A percentile compares a stretch with the other conserved stretches of the same genome.
These are phyloP conservation scores for Polietes domitor DNA, from an alignment of 2,888 invertebrate genomes.

Conservation along the genomic window DNA sequence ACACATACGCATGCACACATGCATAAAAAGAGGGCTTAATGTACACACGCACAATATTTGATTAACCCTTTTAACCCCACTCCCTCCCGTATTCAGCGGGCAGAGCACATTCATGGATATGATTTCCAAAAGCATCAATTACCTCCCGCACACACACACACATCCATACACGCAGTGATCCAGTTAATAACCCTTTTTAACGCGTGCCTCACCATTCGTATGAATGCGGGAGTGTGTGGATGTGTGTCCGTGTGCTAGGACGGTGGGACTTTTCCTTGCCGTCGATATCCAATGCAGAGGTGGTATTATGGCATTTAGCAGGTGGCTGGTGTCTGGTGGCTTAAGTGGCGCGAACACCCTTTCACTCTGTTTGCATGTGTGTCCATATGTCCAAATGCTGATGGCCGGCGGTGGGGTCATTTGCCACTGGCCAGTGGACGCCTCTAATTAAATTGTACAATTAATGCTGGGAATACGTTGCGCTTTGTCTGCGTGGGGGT, in stretches of 20 bases:
- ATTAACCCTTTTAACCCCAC: conserved; percentile 66
- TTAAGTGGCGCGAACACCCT: conserved; percentile 80
- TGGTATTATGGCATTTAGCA: conserved; percentile 64
- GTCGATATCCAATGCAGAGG: conserved; percentile 57
- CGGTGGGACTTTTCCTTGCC: conserved; percentile 50
- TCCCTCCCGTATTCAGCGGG: not conserved
- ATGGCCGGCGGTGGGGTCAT: conserved; percentile 46
- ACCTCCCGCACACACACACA: conserved; percentile 32
- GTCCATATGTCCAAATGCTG: conserved; percentile 22
- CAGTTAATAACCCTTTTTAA: conserved; percentile 80
- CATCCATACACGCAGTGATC: conserved; percentile 69
- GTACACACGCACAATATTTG: conserved; percentile 68
- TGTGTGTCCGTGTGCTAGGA: conserved; percentile 34
- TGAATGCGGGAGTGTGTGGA: conserved; percentile 30
- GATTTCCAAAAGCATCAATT: conserved; percentile 64
- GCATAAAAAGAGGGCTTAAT: conserved; percentile 60
- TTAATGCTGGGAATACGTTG: conserved; percentile 54
- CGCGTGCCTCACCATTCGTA: conserved; percentile 72
- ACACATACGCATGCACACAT: conserved; percentile 27
- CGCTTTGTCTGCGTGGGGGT: conserved; percentile 67
- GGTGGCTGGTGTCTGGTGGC: conserved; percentile 69
- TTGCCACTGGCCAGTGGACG: conserved; percentile 62
- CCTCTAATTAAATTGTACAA: conserved; percentile 75
- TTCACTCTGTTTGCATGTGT: conserved; percentile 66
- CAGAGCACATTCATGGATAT: conserved; percentile 31